phyloP scores from a whole-genome alignment of 2,888 invertebrate genomes.

The Callyntrura guangdongensis region DNA sequence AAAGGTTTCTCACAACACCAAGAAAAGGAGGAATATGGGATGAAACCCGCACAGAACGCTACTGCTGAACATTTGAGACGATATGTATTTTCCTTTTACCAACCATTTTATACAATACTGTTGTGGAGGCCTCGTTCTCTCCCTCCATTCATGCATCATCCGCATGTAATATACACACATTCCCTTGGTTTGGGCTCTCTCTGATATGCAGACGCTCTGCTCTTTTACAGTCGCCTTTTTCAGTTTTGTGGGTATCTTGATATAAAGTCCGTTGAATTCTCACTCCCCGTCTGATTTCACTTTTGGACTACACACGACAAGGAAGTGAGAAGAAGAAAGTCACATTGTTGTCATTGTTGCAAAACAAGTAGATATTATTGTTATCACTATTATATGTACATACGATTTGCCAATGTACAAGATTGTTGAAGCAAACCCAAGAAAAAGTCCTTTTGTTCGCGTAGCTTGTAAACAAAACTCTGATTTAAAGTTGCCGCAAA shows the following conservation, averaged over 20 bases:
- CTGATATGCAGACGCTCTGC: neutral
- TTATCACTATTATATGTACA: conserved; percentile 12
- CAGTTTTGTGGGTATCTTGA: conserved; percentile 76
- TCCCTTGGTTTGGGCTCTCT: conserved; percentile 8
- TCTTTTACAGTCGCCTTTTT: neutral
- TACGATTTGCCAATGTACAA: neutral
- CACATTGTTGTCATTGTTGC: conserved; percentile 55
- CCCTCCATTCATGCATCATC: conserved; percentile 19
- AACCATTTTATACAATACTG: conserved; percentile 49
- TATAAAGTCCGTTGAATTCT: conserved; percentile 83
- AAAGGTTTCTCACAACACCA: conserved; percentile 77
- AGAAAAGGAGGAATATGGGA: conserved; percentile 30
- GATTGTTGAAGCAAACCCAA: neutral
- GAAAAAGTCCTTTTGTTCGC: neutral
- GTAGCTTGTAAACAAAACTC: neutral
- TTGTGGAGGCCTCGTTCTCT: conserved; percentile 59
- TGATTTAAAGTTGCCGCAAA: neutral
- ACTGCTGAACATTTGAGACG: conserved; percentile 51
- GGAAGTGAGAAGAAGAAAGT: conserved; percentile 62
- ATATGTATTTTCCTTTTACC: conserved; percentile 20
- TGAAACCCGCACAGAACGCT: conserved; percentile 35
- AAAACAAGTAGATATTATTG: conserved; percentile 45
- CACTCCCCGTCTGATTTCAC: conserved; percentile 83
- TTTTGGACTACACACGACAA: conserved; percentile 77
- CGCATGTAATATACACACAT: conserved; percentile 32